Evolutionary conservation across 2,888 invertebrate species (phyloP).

Genomic region (Sesia bembeciformis): DNA sequence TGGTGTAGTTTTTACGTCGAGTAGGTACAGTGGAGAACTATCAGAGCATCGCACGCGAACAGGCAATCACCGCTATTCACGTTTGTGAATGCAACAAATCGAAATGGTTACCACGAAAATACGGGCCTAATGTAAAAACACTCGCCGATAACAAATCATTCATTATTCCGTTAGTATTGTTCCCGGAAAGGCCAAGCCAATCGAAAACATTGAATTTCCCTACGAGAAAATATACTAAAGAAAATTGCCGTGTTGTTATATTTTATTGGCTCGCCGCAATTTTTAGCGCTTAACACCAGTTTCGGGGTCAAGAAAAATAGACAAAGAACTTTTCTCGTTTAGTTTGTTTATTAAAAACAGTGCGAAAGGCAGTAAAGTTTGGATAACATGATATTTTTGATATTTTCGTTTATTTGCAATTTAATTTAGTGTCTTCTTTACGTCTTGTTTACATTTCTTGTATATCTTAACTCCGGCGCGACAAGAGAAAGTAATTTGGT

Average conservation of each 20-base stretch:
- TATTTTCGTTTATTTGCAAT: conserved; percentile 54
- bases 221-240: background rate
- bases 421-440: conserved; percentile 44
- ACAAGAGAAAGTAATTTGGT: conserved; percentile 7
- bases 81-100: conserved; percentile 53
- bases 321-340: conserved; percentile 12
- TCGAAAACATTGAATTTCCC: background rate
- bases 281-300: conserved; percentile 11
- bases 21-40: conserved; percentile 28
- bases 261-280: no score
- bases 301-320: conserved; percentile 31
- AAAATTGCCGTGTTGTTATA: no score
- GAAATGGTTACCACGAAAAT: conserved; percentile 32
- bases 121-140: conserved; percentile 17
- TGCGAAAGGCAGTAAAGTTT: conserved; percentile 46
- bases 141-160: conserved; percentile 15
- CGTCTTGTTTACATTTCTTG: conserved; percentile 40
- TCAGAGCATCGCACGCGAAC: conserved; percentile 51
- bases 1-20: conserved; percentile 26
- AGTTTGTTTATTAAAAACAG: conserved; percentile 58
- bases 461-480: conserved; percentile 17
- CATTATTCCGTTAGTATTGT: conserved; percentile 10
- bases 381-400: conserved; percentile 40
- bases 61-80: conserved; percentile 48
- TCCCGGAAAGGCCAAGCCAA: background rate